Evolutionary conservation across 2,113 vertebrate genomes (phyloP), one percentile per base, ranked within the genome.

Genomic region (Poeciliopsis occidentalis): DNA sequence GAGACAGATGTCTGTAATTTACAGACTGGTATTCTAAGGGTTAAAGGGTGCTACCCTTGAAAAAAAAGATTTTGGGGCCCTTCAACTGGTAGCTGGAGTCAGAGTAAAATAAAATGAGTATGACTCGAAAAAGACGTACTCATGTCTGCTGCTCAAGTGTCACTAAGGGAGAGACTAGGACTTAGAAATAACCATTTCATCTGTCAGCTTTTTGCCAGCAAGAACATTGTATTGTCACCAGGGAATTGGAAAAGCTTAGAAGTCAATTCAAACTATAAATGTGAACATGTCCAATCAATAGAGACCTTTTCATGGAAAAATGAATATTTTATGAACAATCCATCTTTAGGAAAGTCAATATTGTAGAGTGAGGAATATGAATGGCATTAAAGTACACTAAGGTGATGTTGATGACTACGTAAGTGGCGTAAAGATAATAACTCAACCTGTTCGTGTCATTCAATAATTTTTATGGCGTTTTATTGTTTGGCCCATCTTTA

Each of bases 1-100:
- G 80, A 29, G 10, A 64, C 79, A 67, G 76, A 83, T 83, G 89
- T 57, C 22, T 57, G 51, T 84, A 80, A 91, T 91, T 88, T 88
- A 78, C 69, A 57, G 47, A 60, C 65, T 44, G 57, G 61, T 47
- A 37, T 72, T 87, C 76, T 64, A 68, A 79, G 70, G 85, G 84
- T 88, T 75, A 69, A 76, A 78, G 64, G 63, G 68, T 68, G 81
- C 63, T 74, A 84, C 83, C 82, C 80, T 67, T 57, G 47, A 44
- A 84, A 30, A 66, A n/a, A 71, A 81, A 80, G 57, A 75, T 70
- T 63, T 29, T 63, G 64, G 29, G 68, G 74, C 81, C 78, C 73
- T 75, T 73, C 70, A 69, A 63, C 64, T 41, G 65, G 37, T 41
- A 39, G 41, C 37, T 37, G 70, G 78, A 73, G 82, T 82, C 81